Percentiles rank a stretch among this genome's conserved stretches.
Conservation (phyloP, 2,888 invertebrate genomes). For the Luffia ferchaultella region DNA sequence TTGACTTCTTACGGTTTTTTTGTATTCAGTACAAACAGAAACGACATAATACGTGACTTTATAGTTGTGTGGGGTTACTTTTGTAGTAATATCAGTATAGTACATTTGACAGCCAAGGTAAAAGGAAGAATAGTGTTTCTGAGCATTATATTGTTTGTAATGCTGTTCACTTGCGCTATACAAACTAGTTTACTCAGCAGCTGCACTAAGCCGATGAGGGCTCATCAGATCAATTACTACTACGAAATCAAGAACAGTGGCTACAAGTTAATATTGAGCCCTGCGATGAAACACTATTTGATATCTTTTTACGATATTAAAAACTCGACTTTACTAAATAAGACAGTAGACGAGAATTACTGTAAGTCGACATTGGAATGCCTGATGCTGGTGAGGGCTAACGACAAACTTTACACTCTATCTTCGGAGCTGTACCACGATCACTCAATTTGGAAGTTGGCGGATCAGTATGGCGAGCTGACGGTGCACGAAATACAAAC, state of each 20-base stretch:
- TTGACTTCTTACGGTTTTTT: slow-evolving; percentile 13
- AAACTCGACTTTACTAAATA: not conserved
- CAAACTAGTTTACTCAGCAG: slow-evolving; percentile 23
- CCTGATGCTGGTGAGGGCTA: slow-evolving; percentile 16
- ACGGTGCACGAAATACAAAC: slow-evolving; percentile 18
- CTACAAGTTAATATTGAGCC: slow-evolving; percentile 12
- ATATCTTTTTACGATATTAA: not conserved
- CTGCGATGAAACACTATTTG: slow-evolving; percentile 1
- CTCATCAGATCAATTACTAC: slow-evolving; percentile 16
- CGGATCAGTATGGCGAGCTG: slow-evolving; percentile 18
- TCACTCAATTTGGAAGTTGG: slow-evolving; percentile 16
- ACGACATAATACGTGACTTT: slow-evolving; percentile 17
- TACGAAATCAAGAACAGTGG: slow-evolving; percentile 13
- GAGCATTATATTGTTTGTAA: slow-evolving; percentile 20
- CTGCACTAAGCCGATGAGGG: slow-evolving; percentile 21
- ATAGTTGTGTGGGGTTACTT: slow-evolving; percentile 25
- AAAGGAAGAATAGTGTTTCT: slow-evolving; percentile 19
- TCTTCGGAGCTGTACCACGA: slow-evolving; percentile 15
- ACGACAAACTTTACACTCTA: slow-evolving; percentile 17
- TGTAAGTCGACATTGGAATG: slow-evolving; percentile 22
- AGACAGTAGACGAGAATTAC: not conserved
- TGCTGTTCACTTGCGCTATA: slow-evolving; percentile 22
- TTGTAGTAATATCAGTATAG: slow-evolving; percentile 19
- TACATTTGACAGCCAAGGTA: slow-evolving; percentile 14
- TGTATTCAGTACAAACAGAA: slow-evolving; percentile 17